Percentiles rank a stretch among this genome's conserved stretches.
Evolutionary conservation across 2,888 invertebrate species (phyloP).

Genomic region (Mantis religiosa): DNA sequence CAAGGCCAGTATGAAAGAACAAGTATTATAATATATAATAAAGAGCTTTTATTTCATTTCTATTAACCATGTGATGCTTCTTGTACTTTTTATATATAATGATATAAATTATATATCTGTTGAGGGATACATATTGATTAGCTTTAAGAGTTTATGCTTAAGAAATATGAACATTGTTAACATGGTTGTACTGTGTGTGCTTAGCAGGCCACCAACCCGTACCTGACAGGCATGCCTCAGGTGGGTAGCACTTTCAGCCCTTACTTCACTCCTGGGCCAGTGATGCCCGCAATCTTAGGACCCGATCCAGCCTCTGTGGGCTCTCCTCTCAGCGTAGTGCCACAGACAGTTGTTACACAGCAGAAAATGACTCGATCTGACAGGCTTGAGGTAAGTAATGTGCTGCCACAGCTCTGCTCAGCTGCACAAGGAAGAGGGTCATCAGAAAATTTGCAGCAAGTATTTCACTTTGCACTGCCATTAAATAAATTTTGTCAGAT

Average conservation of each 20-base stretch:
- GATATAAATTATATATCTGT: not conserved
- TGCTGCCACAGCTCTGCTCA: constrained; percentile 39
- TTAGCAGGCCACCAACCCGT: constrained; percentile 81
- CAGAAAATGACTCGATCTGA: constrained; percentile 94
- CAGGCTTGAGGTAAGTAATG: constrained; percentile 85
- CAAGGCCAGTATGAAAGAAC: no score
- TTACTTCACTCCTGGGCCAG: constrained; percentile 76
- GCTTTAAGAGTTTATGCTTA: not conserved
- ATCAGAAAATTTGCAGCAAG: not conserved
- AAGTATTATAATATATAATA: no score
- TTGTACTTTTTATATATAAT: not conserved
- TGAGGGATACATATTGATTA: not conserved
- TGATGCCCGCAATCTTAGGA: constrained; percentile 86
- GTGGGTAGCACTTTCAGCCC: constrained; percentile 86
- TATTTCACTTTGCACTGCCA: not conserved
- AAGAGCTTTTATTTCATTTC: not conserved
- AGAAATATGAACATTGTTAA: not conserved
- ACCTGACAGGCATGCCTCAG: constrained; percentile 86
- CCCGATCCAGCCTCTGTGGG: constrained; percentile 78
- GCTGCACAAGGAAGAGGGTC: not conserved
- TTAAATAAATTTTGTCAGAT: not conserved
- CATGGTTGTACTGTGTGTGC: constrained; percentile 19
- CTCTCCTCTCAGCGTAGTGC: constrained; percentile 78
- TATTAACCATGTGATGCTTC: not conserved
- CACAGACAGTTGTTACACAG: constrained; percentile 74